A percentile compares a stretch with the other conserved stretches of the same genome.
These are phyloP conservation scores for Ectemnius lituratus DNA, from an alignment of 2,888 invertebrate species.

Conservation along the genomic window DNA sequence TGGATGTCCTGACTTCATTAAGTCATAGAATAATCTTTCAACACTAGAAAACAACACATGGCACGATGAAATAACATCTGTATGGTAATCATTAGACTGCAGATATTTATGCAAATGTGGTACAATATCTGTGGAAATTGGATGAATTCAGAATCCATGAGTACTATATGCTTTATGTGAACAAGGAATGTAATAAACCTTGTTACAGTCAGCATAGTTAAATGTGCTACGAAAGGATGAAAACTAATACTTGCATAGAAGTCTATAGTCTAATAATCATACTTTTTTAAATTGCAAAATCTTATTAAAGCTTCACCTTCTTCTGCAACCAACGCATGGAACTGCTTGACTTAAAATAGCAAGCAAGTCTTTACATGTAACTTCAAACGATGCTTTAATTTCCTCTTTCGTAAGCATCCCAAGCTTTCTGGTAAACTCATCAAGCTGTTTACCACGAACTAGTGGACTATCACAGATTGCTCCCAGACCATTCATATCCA, in stretches of 20 bases:
- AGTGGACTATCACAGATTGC: slow-evolving; percentile 90
- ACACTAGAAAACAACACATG: slow-evolving; percentile 81
- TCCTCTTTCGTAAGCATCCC: slow-evolving; percentile 88
- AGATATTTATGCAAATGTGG: too few species aligned
- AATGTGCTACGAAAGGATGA: background rate
- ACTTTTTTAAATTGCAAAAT: background rate
- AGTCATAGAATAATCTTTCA: slow-evolving; percentile 91
- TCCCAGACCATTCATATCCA: slow-evolving; percentile 93
- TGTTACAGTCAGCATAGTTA: background rate
- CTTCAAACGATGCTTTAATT: slow-evolving; percentile 88
- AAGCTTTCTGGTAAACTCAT: slow-evolving; percentile 91
- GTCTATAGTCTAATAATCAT: background rate
- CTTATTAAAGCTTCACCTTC: slow-evolving; percentile 82
- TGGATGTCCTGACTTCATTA: slow-evolving; percentile 90
- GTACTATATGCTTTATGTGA: too few species aligned
- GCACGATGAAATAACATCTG: slow-evolving; percentile 12
- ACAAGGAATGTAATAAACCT: too few species aligned
- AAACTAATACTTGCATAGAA: too few species aligned
- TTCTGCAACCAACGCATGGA: slow-evolving; percentile 95
- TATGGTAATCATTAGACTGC: too few species aligned
- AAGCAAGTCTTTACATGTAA: slow-evolving; percentile 89
- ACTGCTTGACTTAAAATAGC: slow-evolving; percentile 93
- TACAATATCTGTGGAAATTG: too few species aligned
- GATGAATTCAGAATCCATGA: too few species aligned
- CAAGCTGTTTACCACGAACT: slow-evolving; percentile 89